Evolutionary conservation across 37 sponge, comb jelly and placozoan genomes (phyloP), one percentile per base, ranked within the genome.

Genomic region (Petrosia ficiformis): DNA sequence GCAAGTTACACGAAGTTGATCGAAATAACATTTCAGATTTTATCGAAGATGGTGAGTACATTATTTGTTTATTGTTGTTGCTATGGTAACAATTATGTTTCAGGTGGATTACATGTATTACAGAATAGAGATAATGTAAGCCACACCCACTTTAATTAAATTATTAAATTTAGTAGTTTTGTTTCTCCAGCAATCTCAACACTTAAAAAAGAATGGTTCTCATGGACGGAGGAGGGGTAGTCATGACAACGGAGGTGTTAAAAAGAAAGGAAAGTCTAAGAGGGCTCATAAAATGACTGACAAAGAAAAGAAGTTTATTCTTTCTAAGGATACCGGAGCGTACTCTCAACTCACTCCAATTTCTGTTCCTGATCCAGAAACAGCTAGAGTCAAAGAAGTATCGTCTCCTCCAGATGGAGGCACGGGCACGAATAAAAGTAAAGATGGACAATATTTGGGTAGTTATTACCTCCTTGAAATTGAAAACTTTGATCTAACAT

Each of bases 381-480:
- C 63, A 11, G 28, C 28, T 61, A 29, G n/a, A 6, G 28, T 26
- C 28, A 5, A 5, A 26, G 26, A 61, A n/a, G 44, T 57, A 30
- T 34, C n/a, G 24, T 3, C 21, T 14, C 22, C 75, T 37, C 33
- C 40, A n/a, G n/a, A 72, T n/a, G 44, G 16, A 19, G 36, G 26
- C 74, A 75, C 29, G 22, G 64, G 24, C 10, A 44, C 11, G 33
- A 19, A n/a, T 1, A 1, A 2, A 1, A 10, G 33, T 4, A 70
- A 70, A 2, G 71, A 70, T 2, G 36, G 22, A 4, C 33, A n/a
- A 4, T 73, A 72, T 32, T 31, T 42, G 22, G 85, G 78, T 16
- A 59, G 66, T 24, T 85, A 85, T 38, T 85, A 78, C 38, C 58
- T 85, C 1, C 74, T 85, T 29, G 85, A 85, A 29, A 73, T 85